phyloP scores from a whole-genome alignment of 2,113 vertebrate genomes.

The Tragelaphus imberbis region DNA sequence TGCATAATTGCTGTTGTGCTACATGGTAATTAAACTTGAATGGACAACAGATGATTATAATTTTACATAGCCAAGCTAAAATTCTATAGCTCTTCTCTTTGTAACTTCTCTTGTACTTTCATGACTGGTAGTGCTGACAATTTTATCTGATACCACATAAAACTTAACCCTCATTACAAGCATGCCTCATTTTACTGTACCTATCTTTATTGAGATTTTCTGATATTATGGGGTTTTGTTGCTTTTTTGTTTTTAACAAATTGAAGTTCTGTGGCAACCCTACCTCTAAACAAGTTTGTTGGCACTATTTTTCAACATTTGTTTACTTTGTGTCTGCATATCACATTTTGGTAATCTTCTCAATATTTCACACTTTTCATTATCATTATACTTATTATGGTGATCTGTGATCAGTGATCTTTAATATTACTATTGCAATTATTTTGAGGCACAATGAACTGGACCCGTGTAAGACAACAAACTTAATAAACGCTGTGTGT shows the following conservation, averaged over 20 bases:
- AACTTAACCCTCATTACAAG: not conserved
- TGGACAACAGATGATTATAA: conserved; percentile 38
- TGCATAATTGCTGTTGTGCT: conserved; percentile 45
- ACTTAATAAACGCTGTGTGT: not conserved
- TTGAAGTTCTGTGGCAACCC: not conserved
- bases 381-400: not conserved
- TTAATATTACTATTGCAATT: not conserved
- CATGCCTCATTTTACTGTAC: not conserved
- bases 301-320: not conserved
- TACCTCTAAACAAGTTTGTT: not conserved
- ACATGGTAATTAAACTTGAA: conserved; percentile 38
- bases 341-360: not conserved
- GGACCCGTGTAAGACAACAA: not conserved
- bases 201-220: not conserved
- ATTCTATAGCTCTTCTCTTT: conserved; percentile 25
- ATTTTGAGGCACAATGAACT: not conserved
- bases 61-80: conserved; percentile 38
- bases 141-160: not conserved
- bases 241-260: not conserved
- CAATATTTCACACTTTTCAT: not conserved
- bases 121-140: not conserved
- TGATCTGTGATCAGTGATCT: not conserved
- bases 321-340: not conserved
- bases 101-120: conserved; percentile 24
- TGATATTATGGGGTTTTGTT: not conserved